Base-by-base conservation (phyloP, 2,113 vertebrate genomes). In the Ranitomeya imitator region DNA sequence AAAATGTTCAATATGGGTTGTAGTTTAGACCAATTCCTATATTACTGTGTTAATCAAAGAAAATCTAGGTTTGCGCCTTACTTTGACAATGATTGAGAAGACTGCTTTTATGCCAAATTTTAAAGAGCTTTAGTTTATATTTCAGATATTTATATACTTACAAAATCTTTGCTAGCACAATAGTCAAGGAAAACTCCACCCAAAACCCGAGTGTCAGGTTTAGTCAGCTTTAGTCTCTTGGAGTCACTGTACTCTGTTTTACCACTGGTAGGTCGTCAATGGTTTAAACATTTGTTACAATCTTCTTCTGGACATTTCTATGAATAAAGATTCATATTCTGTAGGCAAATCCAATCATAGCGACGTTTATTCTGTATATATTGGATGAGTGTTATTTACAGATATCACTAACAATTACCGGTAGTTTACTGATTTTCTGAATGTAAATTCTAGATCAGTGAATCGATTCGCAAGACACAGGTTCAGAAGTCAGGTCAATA, bases 31-130 rank as follows among this genome's bases (percentile, higher is more conserved):
- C 0, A 2, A 26, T 55, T 55, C 19, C 45, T 23, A 84, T 14
- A 71, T 23, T 55, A 21, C 73, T 11, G 18, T 52, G 31, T 55
- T 31, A 69, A 7, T 69, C 63, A 52, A n/a, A 63, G 37, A 21
- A 61, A 83, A 52, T 69, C 9, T 65, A 52, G 63, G 81, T 69
- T 54, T 69, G 45, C 21, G 18, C 45, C 63, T 69, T 71, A 84
- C 7, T 2, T 8, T 76, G 8, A 6, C 45, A 8, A 8, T 76
- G 45, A 69, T 26, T 69, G 45, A 15, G 7, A 69, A 69, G 45
- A 51, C 63, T 65, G 45, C 63, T 55, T 84, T 45, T 23, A 76
- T 51, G 73, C 73, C 73, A 76, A 52, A 52, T 7, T 76, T 76
- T 52, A 1, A 74, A 74, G 37, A 51, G 23, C 69, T 71, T 71